Conservation (phyloP, 2,797 vertebrate species). For the Acestrorhynchus altus region DNA sequence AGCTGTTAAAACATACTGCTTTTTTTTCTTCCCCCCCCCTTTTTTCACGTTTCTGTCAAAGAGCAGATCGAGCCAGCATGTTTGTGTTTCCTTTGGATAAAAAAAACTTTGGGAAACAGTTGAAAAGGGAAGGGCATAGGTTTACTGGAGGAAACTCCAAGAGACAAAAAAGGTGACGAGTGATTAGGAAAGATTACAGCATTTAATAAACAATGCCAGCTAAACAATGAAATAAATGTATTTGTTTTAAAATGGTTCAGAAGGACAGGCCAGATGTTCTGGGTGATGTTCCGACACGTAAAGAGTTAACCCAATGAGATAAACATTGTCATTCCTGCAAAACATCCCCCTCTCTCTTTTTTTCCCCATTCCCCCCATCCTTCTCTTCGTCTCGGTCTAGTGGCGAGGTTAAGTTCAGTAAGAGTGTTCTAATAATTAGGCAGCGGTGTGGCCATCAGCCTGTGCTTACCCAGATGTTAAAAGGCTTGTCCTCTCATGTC, state of each 20-base stretch:
- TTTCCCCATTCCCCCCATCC: constrained; percentile 55
- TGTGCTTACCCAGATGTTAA: constrained; percentile 96
- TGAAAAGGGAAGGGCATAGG: constrained; percentile 42
- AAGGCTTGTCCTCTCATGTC: constrained; percentile 84
- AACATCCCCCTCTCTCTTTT: constrained; percentile 67
- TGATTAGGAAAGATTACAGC: constrained; percentile 8
- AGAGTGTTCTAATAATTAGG: constrained; percentile 93
- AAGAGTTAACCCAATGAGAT: constrained; percentile 73
- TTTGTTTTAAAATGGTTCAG: too few species aligned
- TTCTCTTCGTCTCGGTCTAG: constrained; percentile 79
- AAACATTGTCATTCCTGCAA: constrained; percentile 52
- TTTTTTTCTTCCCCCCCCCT: constrained; percentile 19
- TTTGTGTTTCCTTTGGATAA: constrained; percentile 63
- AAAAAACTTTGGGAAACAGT: constrained; percentile 56
- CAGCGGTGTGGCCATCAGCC: constrained; percentile 71
- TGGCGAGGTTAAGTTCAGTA: constrained; percentile 87
- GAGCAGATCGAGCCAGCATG: constrained; percentile 61
- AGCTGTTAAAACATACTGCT: constrained; percentile 68
- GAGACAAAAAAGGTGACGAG: background rate
- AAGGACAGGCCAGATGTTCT: background rate
- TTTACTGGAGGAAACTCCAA: background rate
- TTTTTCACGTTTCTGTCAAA: constrained; percentile 56
- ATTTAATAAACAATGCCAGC: too few species aligned
- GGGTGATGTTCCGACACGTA: constrained; percentile 32
- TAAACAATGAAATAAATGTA: constrained; percentile 5